phyloP scores from a whole-genome alignment of 2,888 invertebrate species.

The Drosophila prolongata region DNA sequence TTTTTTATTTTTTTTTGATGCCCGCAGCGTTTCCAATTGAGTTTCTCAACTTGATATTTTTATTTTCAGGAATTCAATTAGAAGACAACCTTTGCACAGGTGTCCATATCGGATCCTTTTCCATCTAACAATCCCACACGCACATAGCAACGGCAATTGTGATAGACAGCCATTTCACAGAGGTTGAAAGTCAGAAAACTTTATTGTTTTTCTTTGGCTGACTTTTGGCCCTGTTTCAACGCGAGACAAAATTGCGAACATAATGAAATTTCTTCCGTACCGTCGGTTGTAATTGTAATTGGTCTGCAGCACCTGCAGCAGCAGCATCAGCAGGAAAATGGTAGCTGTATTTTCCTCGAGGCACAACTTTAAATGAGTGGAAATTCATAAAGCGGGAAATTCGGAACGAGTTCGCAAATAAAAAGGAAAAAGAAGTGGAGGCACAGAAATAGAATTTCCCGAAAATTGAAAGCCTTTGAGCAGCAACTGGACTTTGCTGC shows the following conservation, averaged over 20 bases:
- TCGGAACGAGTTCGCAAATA: conserved; percentile 44
- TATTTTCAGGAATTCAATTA: conserved; percentile 66
- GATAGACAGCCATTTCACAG: conserved; percentile 6
- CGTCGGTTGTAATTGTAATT: conserved; percentile 67
- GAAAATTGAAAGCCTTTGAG: conserved; percentile 47
- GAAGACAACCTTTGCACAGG: conserved; percentile 51
- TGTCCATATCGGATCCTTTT: conserved; percentile 35
- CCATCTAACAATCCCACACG: conserved; percentile 6
- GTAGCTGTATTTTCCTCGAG: conserved; percentile 6
- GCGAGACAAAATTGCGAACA: conserved; percentile 65
- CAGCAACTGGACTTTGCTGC: conserved; percentile 46
- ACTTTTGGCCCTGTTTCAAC: conserved; percentile 51
- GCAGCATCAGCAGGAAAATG: conserved; percentile 1
- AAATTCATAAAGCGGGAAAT: conserved; percentile 6
- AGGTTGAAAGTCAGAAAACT: conserved; percentile 13
- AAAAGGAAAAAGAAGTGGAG: conserved; percentile 51
- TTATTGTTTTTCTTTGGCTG: conserved; percentile 70
- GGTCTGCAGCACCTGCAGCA: conserved; percentile 53
- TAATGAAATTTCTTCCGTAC: conserved; percentile 75
- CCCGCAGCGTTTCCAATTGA: conserved; percentile 63
- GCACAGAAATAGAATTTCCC: conserved; percentile 49
- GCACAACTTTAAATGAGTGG: conserved; percentile 24
- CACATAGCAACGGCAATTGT: conserved; percentile 9
- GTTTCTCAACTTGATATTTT: conserved; percentile 52
- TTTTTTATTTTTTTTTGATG: conserved; percentile 21